Conservation (phyloP, 64 coral and sea anemone species). For the Catalaphyllia jardinei region DNA sequence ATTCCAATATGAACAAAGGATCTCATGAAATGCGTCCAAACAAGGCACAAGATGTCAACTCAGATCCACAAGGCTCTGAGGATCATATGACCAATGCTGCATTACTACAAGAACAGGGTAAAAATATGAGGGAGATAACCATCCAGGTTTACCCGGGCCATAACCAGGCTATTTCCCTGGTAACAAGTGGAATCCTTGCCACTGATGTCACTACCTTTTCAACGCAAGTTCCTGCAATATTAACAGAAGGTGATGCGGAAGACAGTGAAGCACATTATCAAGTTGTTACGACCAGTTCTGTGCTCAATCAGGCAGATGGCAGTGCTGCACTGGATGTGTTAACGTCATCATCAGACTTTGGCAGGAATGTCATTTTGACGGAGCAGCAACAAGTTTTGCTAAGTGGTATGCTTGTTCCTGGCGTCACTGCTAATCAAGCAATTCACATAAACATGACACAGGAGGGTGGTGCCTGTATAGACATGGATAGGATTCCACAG, state of each 20-base stretch:
- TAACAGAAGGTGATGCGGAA: constrained; percentile 84
- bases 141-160: constrained; percentile 72
- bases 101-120: not conserved
- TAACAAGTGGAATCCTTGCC: constrained; percentile 58
- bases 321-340: constrained; percentile 64
- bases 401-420: constrained; percentile 76
- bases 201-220: constrained; percentile 78
- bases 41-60: not conserved
- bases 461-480: not conserved
- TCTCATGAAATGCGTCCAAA: not conserved
- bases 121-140: constrained; percentile 34
- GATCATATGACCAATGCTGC: not conserved
- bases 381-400: constrained; percentile 75
- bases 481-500: constrained; percentile 21
- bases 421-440: constrained; percentile 51
- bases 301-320: constrained; percentile 36
- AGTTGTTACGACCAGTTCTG: constrained; percentile 74
- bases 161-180: constrained; percentile 67
- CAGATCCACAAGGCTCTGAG: not conserved
- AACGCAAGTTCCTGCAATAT: constrained; percentile 83
- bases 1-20: constrained; percentile 3
- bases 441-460: constrained; percentile 74
- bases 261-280: constrained; percentile 61
- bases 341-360: constrained; percentile 66
- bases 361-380: constrained; percentile 64